A percentile compares a stretch with the other conserved stretches of the same genome.
Evolutionary conservation across 1,140 invertebrate genomes (phyloP).

Genomic region (Plectus sambesii): DNA sequence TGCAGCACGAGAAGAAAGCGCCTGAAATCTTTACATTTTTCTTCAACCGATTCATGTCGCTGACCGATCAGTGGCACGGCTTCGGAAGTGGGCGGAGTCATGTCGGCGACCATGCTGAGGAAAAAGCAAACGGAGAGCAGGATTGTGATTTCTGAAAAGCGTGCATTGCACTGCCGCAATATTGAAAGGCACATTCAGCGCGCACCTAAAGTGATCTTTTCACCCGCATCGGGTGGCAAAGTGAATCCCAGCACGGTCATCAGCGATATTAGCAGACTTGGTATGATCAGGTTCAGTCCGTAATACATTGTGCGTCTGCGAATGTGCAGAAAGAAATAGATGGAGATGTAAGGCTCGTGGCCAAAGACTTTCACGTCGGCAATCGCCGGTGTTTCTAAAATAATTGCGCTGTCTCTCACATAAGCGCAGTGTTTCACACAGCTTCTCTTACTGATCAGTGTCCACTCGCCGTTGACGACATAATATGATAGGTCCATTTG

Average conservation of each 20-base stretch:
- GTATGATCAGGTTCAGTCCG: neutral
- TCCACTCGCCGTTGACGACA: conserved; percentile 10
- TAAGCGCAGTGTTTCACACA: too few relatives aligned
- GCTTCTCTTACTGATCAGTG: neutral
- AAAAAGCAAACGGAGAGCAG: conserved; percentile 48
- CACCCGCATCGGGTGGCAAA: conserved; percentile 90
- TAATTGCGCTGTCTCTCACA: too few relatives aligned
- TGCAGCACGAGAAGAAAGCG: conserved; percentile 98
- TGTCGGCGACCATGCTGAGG: conserved; percentile 47
- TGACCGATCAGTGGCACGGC: conserved; percentile 89
- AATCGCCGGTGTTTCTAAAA: conserved; percentile 1
- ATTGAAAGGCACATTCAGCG: too few relatives aligned
- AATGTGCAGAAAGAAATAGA: conserved; percentile 4
- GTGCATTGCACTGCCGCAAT: neutral
- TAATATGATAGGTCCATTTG: conserved; percentile 14
- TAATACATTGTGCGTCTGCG: conserved; percentile 4
- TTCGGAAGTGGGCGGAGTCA: conserved; percentile 88
- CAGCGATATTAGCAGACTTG: conserved; percentile 71
- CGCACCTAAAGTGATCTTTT: conserved; percentile 93
- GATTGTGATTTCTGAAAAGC: conserved; percentile 73
- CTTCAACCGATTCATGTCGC: neutral
- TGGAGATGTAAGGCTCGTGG: conserved; percentile 2
- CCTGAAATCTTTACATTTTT: neutral
- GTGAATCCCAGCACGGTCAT: conserved; percentile 96
- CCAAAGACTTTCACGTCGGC: neutral